Evolutionary conservation across 1,140 invertebrate genomes (phyloP).

Genomic region (Andricus grossulariae): DNA sequence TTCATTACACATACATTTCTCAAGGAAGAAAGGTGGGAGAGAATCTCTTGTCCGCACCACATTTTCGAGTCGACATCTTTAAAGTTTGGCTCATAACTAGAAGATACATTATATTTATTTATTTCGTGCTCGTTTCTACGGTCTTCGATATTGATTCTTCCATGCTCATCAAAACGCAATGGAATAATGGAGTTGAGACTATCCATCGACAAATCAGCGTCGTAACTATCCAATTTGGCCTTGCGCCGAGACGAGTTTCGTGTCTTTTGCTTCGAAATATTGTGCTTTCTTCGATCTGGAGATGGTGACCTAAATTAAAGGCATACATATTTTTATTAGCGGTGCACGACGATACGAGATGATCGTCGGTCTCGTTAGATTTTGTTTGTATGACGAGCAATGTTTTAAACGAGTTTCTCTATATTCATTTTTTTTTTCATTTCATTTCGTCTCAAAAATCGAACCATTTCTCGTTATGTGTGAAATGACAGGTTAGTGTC

Average conservation of each 20-base stretch:
- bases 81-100: not conserved
- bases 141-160: constrained; percentile 56
- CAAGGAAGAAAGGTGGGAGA: constrained; percentile 66
- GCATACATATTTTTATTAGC: not conserved
- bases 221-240: constrained; percentile 57
- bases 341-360: too few relatives aligned
- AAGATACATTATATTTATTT: constrained; percentile 29
- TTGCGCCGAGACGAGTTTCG: constrained; percentile 54
- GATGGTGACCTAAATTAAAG: constrained; percentile 63
- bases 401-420: too few relatives aligned
- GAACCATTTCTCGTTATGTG: too few relatives aligned
- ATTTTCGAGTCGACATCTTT: constrained; percentile 41
- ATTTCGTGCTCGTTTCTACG: constrained; percentile 21
- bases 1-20: constrained; percentile 63
- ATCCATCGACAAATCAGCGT: constrained; percentile 69
- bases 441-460: too few relatives aligned
- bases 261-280: constrained; percentile 58
- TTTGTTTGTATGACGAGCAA: too few relatives aligned
- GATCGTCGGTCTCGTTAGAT: too few relatives aligned
- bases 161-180: constrained; percentile 63
- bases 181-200: constrained; percentile 67
- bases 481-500: too few relatives aligned
- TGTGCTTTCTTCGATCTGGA: constrained; percentile 61
- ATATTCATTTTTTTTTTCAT: too few relatives aligned
- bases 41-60: constrained; percentile 68